These are phyloP conservation scores for Rhopalosiphum padi DNA, from an alignment of 1,140 invertebrate species.

Conservation along the genomic window DNA sequence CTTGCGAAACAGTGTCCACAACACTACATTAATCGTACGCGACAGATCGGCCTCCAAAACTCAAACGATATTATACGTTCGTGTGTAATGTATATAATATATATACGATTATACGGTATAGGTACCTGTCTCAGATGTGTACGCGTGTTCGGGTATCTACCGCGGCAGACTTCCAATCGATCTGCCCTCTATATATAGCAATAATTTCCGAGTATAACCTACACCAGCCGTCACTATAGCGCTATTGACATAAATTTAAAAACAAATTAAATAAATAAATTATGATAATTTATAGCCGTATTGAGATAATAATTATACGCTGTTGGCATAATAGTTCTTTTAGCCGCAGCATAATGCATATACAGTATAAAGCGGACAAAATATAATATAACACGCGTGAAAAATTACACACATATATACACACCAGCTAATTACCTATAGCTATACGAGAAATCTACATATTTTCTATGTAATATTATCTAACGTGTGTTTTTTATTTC, in stretches of 20 bases:
- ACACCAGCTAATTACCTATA: conserved; percentile 5
- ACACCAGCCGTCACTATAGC: neutral
- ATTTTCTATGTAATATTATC: neutral
- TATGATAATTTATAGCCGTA: neutral
- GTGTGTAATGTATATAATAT: too few relatives aligned
- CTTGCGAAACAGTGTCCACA: neutral
- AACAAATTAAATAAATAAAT: neutral
- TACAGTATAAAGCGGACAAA: neutral
- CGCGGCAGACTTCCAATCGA: neutral
- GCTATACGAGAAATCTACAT: neutral
- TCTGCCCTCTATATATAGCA: neutral
- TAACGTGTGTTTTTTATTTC: neutral
- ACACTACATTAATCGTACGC: neutral
- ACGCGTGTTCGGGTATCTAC: neutral
- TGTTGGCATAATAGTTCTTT: neutral
- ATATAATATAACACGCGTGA: conserved; percentile 10
- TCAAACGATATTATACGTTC: neutral
- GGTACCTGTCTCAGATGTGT: neutral
- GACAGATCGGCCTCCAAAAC: neutral
- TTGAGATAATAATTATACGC: conserved; percentile 17
- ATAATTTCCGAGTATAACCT: neutral
- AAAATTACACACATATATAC: neutral
- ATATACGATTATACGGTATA: neutral
- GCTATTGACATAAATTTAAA: neutral
- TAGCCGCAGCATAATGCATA: neutral